Evolutionary conservation across 2,797 vertebrate species (phyloP).

Genomic region (Enteromius afrohamiltoni): DNA sequence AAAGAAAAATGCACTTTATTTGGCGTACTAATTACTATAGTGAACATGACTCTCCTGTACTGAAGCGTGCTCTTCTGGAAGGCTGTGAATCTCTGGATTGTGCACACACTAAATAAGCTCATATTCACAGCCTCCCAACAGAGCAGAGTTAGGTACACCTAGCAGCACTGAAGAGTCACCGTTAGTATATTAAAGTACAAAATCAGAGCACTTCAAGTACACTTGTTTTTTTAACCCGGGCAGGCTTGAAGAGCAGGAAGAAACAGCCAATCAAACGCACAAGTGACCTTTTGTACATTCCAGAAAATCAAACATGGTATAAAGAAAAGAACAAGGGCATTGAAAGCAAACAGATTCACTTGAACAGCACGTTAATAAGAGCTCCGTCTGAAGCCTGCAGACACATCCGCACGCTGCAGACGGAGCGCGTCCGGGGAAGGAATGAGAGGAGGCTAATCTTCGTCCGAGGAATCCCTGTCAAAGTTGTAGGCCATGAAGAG

Average conservation of each 20-base stretch:
- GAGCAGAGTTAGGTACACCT: too few relatives aligned
- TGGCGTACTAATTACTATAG: too few relatives aligned
- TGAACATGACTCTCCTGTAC: neutral
- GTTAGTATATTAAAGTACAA: too few relatives aligned
- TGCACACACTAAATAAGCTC: too few relatives aligned
- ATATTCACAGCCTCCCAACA: too few relatives aligned
- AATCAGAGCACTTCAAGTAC: too few relatives aligned
- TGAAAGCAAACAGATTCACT: slow-evolving; percentile 48
- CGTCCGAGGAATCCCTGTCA: slow-evolving; percentile 84
- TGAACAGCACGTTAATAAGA: neutral
- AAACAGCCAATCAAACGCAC: slow-evolving; percentile 55
- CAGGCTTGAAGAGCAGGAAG: slow-evolving; percentile 52
- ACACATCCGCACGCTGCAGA: neutral
- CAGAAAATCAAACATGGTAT: slow-evolving; percentile 62
- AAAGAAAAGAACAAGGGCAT: slow-evolving; percentile 50
- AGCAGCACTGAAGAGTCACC: too few relatives aligned
- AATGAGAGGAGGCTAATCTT: slow-evolving; percentile 74
- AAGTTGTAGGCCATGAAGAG: slow-evolving; percentile 87
- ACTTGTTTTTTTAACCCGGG: neutral
- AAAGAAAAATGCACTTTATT: too few relatives aligned
- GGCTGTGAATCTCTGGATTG: neutral
- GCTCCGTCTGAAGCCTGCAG: neutral
- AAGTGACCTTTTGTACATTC: slow-evolving; percentile 76
- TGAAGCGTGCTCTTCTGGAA: neutral
- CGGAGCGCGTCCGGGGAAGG: neutral